phyloP scores from a whole-genome alignment of 1,140 invertebrate species.

The Ridgeia piscesae region DNA sequence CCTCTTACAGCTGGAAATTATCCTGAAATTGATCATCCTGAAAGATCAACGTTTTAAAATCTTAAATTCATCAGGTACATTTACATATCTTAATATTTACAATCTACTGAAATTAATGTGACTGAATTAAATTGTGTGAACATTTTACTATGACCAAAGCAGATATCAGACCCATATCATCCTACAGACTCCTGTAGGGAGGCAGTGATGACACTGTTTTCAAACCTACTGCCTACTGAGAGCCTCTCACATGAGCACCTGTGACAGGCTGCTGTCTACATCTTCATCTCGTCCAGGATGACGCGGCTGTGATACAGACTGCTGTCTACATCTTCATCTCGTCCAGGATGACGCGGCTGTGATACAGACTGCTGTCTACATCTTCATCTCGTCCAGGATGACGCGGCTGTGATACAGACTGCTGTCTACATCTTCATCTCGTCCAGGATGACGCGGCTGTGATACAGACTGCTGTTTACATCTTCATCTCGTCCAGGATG shows the following conservation, averaged over 20 bases:
- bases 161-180: not conserved
- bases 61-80: not conserved
- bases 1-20: too few species aligned
- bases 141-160: not conserved
- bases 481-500: constrained; percentile 40
- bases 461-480: too few species aligned
- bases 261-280: too few species aligned
- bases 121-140: not conserved
- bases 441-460: constrained; percentile 40
- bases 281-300: constrained; percentile 37
- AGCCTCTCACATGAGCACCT: too few species aligned
- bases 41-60: not conserved
- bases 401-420: too few species aligned
- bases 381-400: constrained; percentile 40
- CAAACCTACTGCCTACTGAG: not conserved
- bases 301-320: too few species aligned
- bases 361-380: too few species aligned
- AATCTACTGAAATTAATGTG: not conserved
- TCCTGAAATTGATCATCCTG: too few species aligned
- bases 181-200: not conserved
- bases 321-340: constrained; percentile 31
- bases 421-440: constrained; percentile 31
- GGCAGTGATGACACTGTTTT: not conserved
- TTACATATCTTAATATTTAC: too few species aligned
- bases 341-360: constrained; percentile 40